These are phyloP conservation scores for Psilopsiagon aurifrons DNA, from an alignment of 2,113 vertebrate species.

Conservation along the genomic window DNA sequence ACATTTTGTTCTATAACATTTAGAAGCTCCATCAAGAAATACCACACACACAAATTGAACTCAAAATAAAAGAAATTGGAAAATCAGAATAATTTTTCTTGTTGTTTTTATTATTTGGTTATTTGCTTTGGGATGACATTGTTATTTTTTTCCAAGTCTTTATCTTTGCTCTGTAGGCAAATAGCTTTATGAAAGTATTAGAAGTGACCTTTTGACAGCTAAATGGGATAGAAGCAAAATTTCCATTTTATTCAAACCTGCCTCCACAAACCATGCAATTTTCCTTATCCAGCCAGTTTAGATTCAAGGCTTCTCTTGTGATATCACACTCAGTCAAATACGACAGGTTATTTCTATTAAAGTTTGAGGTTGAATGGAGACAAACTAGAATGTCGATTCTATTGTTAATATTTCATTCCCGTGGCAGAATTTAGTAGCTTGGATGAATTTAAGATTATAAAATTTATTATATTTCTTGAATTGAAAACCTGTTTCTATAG, in stretches of 20 bases:
- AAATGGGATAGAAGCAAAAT: conserved; percentile 69
- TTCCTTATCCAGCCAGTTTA: conserved; percentile 71
- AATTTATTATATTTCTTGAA: conserved; percentile 50
- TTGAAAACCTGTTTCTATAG: conserved; percentile 49
- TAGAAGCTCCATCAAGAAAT: neutral
- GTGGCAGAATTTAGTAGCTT: conserved; percentile 34
- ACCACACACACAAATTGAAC: neutral
- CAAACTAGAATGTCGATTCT: conserved; percentile 70
- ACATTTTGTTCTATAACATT: neutral
- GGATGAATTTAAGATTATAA: conserved; percentile 54
- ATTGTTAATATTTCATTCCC: conserved; percentile 72
- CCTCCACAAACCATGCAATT: conserved; percentile 66
- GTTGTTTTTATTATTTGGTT: neutral
- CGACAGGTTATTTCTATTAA: conserved; percentile 77
- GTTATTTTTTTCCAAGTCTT: neutral
- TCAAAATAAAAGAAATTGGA: neutral
- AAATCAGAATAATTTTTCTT: neutral
- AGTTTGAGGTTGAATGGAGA: conserved; percentile 74
- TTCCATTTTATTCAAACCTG: conserved; percentile 74
- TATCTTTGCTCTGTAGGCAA: conserved; percentile 59
- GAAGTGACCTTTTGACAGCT: conserved; percentile 72
- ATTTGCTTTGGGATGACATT: conserved; percentile 2
- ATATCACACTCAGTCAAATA: conserved; percentile 76
- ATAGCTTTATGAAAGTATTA: conserved; percentile 67
- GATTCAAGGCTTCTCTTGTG: conserved; percentile 71